Percentiles rank a stretch among this genome's conserved stretches.
Conservation (phyloP, 2,113 vertebrate species). For the Chaetorhynchus papuensis region DNA sequence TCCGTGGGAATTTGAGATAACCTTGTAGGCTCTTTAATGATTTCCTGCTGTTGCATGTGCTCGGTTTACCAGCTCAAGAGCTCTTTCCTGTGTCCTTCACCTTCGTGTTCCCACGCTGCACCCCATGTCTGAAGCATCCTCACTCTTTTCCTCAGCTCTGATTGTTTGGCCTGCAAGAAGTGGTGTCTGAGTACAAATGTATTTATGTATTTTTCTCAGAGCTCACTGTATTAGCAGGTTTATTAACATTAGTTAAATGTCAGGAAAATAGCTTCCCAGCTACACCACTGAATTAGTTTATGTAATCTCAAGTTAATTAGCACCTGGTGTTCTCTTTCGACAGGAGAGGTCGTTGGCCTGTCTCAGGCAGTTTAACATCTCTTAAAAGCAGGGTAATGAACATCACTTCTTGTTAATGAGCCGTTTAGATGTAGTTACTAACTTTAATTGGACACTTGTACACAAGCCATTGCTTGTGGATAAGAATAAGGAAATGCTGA, state of each 20-base stretch:
- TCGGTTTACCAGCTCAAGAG: conserved; percentile 44
- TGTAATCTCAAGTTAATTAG: conserved; percentile 2
- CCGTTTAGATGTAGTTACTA: not conserved
- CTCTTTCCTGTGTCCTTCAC: conserved; percentile 27
- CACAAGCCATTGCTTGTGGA: not conserved
- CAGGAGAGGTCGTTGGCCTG: not conserved
- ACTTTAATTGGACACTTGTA: not conserved
- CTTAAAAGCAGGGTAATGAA: not conserved
- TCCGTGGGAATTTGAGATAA: conserved; percentile 7
- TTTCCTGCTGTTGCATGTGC: conserved; percentile 27
- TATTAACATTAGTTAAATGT: not conserved
- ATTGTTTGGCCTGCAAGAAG: not conserved
- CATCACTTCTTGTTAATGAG: not conserved
- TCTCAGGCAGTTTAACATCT: not conserved
- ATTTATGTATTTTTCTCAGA: not conserved
- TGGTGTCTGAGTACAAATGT: not conserved
- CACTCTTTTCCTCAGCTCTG: not conserved
- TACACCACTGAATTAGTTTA: not conserved
- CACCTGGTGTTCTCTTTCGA: not conserved
- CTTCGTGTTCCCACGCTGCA: conserved; percentile 15
- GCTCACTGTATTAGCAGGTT: not conserved
- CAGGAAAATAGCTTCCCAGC: not conserved
- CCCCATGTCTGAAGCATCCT: not conserved
- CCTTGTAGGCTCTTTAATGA: not conserved
- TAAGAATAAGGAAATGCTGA: not conserved